Evolutionary conservation across 2,797 vertebrate genomes (phyloP).

Genomic region (Nasua narica): DNA sequence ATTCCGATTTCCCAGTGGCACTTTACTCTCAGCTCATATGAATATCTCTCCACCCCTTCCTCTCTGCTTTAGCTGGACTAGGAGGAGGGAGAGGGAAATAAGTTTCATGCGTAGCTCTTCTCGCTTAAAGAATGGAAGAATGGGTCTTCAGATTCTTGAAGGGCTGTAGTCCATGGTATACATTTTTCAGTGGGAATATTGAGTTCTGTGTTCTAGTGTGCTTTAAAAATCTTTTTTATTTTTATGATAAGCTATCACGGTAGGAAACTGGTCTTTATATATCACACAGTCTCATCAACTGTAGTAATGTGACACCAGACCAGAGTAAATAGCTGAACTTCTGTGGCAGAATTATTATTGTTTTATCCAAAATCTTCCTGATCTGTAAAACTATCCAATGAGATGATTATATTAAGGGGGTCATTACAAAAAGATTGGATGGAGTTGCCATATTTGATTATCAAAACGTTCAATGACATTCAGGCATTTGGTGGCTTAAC

Average conservation of each 20-base stretch:
- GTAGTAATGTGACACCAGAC: neutral
- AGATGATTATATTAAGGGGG: neutral
- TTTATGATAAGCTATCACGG: neutral
- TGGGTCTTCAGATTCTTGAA: neutral
- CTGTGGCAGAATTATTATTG: neutral
- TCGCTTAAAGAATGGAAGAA: neutral
- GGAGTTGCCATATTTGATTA: neutral
- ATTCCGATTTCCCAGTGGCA: neutral
- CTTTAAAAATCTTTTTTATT: neutral
- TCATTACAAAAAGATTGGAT: neutral
- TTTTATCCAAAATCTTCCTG: neutral
- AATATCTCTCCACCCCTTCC: neutral
- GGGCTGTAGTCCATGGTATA: neutral
- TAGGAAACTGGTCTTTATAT: neutral
- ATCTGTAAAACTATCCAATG: neutral
- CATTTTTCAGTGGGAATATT: neutral
- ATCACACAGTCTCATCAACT: neutral
- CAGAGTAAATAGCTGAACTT: neutral
- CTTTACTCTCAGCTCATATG: neutral
- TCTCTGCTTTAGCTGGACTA: neutral
- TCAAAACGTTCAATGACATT: neutral
- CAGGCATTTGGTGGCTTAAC: neutral
- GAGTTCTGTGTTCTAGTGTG: neutral
- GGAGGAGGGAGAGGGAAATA: neutral
- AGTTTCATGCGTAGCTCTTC: neutral